phyloP scores from a whole-genome alignment of 2,113 vertebrate species.

The Tragulus kanchil region DNA sequence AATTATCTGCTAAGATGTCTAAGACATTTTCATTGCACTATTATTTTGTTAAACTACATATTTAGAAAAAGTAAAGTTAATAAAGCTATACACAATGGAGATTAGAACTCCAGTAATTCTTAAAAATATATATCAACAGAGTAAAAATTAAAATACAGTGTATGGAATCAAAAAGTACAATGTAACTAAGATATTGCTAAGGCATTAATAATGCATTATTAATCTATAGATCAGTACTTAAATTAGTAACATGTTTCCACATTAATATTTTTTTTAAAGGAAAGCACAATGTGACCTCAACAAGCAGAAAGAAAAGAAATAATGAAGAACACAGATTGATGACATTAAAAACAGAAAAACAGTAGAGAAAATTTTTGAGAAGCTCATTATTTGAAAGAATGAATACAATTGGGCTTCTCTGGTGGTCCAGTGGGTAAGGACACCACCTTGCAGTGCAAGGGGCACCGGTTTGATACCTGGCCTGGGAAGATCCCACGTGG shows the following conservation, averaged over 20 bases:
- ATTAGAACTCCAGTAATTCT: not conserved
- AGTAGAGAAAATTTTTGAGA: not conserved
- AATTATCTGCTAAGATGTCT: not conserved
- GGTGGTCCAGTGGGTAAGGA: too few relatives aligned
- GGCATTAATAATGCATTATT: not conserved
- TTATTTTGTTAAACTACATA: not conserved
- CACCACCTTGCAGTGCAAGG: too few relatives aligned
- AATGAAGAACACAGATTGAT: not conserved
- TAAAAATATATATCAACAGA: not conserved
- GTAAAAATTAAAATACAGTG: constrained; percentile 1
- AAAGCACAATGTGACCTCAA: not conserved
- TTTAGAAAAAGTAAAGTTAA: not conserved
- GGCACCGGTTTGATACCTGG: too few relatives aligned
- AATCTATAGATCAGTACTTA: not conserved
- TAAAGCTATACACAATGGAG: not conserved
- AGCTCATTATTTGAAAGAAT: not conserved
- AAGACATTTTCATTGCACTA: not conserved
- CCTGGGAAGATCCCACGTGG: too few relatives aligned
- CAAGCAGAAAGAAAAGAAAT: not conserved
- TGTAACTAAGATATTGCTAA: not conserved
- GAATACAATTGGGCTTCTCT: not conserved
- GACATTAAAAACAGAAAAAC: not conserved
- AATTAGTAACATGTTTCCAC: not conserved
- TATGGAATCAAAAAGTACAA: not conserved
- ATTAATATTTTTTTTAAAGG: not conserved